phyloP scores from a whole-genome alignment of 2,888 invertebrate species.

The Dryocosmus kuriphilus region DNA sequence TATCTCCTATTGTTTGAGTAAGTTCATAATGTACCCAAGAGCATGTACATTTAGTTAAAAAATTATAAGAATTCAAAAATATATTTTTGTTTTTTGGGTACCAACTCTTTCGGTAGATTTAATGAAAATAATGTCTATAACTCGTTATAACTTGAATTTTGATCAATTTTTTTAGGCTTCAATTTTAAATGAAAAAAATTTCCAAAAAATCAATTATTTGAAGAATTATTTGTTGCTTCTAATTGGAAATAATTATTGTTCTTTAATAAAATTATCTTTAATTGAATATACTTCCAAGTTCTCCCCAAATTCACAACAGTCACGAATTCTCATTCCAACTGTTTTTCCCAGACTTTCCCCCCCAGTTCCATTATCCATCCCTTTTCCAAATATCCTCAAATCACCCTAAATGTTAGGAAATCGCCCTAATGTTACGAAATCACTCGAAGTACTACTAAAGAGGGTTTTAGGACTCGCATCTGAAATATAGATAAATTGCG shows the following conservation, averaged over 20 bases:
- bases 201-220: neutral
- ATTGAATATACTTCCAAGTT: conserved; percentile 16
- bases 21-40: no score
- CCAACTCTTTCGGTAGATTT: no score
- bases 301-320: neutral
- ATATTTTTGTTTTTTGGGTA: neutral
- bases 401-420: conserved; percentile 30
- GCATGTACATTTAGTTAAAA: no score
- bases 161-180: neutral
- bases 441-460: conserved; percentile 28
- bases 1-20: neutral
- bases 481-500: conserved; percentile 10
- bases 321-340: conserved; percentile 32
- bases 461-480: neutral
- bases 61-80: neutral
- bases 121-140: no score
- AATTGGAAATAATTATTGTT: neutral
- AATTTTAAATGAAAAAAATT: neutral
- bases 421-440: conserved; percentile 25
- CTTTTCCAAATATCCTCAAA: conserved; percentile 33
- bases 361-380: conserved; percentile 14
- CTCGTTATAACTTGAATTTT: neutral
- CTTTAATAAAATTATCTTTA: conserved; percentile 3
- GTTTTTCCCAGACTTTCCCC: conserved; percentile 13
- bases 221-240: neutral